phyloP scores from a whole-genome alignment of 1,140 invertebrate genomes.

The Heliothis subflexa region DNA sequence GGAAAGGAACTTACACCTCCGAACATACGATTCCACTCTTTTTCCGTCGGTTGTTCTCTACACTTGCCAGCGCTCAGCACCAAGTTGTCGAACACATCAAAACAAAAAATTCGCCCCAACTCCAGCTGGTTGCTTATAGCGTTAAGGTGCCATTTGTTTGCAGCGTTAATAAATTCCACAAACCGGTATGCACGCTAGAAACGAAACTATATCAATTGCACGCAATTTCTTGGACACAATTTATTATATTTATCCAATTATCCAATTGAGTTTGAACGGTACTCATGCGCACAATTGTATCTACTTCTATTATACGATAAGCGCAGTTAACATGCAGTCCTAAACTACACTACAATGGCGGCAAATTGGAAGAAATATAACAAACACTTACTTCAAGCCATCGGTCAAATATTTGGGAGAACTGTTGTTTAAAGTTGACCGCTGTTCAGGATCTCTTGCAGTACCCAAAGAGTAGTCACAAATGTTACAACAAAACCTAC shows the following conservation, averaged over 20 bases:
- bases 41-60: background rate
- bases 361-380: background rate
- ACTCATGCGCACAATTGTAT: slow-evolving; percentile 23
- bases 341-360: background rate
- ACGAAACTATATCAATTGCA: slow-evolving; percentile 28
- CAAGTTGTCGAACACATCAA: slow-evolving; percentile 1
- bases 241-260: slow-evolving; percentile 21
- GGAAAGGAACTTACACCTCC: slow-evolving; percentile 16
- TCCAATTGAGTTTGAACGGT: slow-evolving; percentile 7
- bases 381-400: slow-evolving; percentile 1
- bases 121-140: background rate
- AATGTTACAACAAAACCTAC: too few species aligned
- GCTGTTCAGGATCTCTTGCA: too few species aligned
- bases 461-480: too few species aligned
- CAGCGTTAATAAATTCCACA: slow-evolving; percentile 4
- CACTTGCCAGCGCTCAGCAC: slow-evolving; percentile 2
- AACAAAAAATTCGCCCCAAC: slow-evolving; percentile 10
- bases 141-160: background rate
- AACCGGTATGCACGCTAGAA: slow-evolving; percentile 25
- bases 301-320: slow-evolving; percentile 1
- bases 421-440: too few species aligned
- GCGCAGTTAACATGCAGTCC: background rate
- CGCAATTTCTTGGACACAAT: slow-evolving; percentile 5
- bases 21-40: slow-evolving; percentile 8
- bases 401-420: too few species aligned